Evolutionary conservation across 2,888 invertebrate genomes (phyloP), one percentile per base, ranked within the genome.

Genomic region (Orthosia incerta): DNA sequence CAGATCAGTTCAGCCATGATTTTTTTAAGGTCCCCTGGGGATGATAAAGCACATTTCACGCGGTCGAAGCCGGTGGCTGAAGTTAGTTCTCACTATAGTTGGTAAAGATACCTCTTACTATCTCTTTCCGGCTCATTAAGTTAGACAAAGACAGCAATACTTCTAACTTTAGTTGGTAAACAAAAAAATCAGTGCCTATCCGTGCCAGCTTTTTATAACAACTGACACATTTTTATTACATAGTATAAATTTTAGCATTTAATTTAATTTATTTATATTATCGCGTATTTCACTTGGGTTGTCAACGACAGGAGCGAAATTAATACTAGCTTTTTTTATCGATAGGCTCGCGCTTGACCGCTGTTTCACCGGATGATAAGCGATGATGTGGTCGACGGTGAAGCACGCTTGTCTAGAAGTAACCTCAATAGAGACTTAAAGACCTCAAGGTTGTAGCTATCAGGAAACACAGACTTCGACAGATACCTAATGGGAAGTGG

Each of bases 141-240:
- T 12, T 18, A 51, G 13, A 74, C 26, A 61, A 26, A 46, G 46
- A 53, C 13, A 26, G 18, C 57, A 48, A 69, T 53, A 75, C 4
- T 13, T 11, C 2, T 13, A 4, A 45, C 1, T 4, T 18, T 2
- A 60, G 26, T 55, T 26, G 46, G 15, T 51, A 15, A 9, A 18
- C 16, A 71, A 71, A 0, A 13, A 46, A 56, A 4, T 15, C 31
- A 20, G 3, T 3, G 20, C 18, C 4, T 1, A 26, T 20, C 4
- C 0, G 23, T 23, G 13, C 55, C 79, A 82, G 71, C 15, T 51
- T 66, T 71, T 80, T 77, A 80, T 45, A 79, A 70, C 20, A 59
- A 57, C 74, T 79, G 65, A 13, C 53, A 62, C 46, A 16, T 48
- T 59, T 23, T 39, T 16, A 78, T 72, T 51, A 67, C 64, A 48